phyloP scores from a whole-genome alignment of 1,140 invertebrate species.

The Bombus confusus region DNA sequence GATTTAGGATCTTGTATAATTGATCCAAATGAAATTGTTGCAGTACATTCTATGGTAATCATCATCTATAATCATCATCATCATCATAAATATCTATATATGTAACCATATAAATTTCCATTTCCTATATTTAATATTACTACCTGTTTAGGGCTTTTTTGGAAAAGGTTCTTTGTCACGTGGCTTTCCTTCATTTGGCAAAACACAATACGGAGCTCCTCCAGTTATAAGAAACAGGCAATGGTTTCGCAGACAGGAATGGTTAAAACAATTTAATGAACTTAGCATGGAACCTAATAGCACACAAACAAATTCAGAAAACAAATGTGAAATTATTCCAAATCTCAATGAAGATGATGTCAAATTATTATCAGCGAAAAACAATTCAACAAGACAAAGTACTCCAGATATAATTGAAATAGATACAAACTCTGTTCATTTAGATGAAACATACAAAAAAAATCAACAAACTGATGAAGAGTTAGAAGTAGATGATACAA shows the following conservation, averaged over 20 bases:
- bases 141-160: constrained; percentile 85
- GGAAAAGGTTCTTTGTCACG: constrained; percentile 88
- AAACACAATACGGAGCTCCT: constrained; percentile 76
- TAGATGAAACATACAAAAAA: constrained; percentile 30
- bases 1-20: constrained; percentile 86
- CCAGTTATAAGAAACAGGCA: constrained; percentile 83
- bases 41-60: constrained; percentile 85
- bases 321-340: not conserved
- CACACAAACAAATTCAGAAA: constrained; percentile 21
- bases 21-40: constrained; percentile 84
- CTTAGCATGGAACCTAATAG: constrained; percentile 69
- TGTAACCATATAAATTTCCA: not conserved
- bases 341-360: not conserved
- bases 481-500: constrained; percentile 60
- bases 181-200: constrained; percentile 83
- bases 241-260: constrained; percentile 83
- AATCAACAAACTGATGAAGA: constrained; percentile 23
- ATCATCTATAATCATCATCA: constrained; percentile 28
- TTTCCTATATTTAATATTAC: constrained; percentile 33
- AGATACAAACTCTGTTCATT: constrained; percentile 21
- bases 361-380: not conserved
- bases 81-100: constrained; percentile 7
- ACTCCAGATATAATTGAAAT: constrained; percentile 52
- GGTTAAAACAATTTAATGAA: constrained; percentile 82
- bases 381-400: constrained; percentile 9